A percentile compares a stretch with the other conserved stretches of the same genome.
Evolutionary conservation across 2,113 vertebrate genomes (phyloP).

Genomic region (Prochilodus magdalenae): DNA sequence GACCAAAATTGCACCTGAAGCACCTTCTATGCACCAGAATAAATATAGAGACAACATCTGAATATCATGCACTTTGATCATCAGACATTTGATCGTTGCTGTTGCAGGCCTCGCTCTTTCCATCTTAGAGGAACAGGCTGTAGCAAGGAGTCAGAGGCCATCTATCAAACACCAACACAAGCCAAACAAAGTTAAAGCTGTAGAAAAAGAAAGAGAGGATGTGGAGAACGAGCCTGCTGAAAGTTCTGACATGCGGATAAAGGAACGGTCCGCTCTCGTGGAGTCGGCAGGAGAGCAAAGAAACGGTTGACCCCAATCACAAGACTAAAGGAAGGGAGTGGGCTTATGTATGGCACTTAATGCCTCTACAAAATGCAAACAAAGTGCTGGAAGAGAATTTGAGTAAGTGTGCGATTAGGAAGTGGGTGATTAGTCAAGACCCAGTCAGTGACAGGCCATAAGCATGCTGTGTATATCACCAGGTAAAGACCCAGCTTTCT

Average conservation of each 20-base stretch:
- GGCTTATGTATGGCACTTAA: constrained; percentile 22
- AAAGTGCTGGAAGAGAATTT: constrained; percentile 5
- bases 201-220: background rate
- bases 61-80: too few species aligned
- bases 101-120: background rate
- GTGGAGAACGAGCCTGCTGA: background rate
- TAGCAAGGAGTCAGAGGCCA: background rate
- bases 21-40: too few species aligned
- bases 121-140: background rate
- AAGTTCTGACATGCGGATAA: background rate
- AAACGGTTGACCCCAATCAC: background rate
- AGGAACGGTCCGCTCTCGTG: background rate
- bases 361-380: constrained; percentile 32
- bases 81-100: background rate
- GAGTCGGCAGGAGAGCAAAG: constrained; percentile 9
- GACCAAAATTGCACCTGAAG: too few species aligned
- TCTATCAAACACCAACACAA: background rate
- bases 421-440: constrained; percentile 41
- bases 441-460: constrained; percentile 15
- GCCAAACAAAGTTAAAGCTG: background rate
- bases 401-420: constrained; percentile 29
- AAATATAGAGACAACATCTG: too few species aligned
- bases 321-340: constrained; percentile 7
- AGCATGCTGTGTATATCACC: constrained; percentile 31
- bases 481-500: constrained; percentile 32